Evolutionary conservation across 2,888 invertebrate species (phyloP).

Genomic region (Agrenia bidenticulata): DNA sequence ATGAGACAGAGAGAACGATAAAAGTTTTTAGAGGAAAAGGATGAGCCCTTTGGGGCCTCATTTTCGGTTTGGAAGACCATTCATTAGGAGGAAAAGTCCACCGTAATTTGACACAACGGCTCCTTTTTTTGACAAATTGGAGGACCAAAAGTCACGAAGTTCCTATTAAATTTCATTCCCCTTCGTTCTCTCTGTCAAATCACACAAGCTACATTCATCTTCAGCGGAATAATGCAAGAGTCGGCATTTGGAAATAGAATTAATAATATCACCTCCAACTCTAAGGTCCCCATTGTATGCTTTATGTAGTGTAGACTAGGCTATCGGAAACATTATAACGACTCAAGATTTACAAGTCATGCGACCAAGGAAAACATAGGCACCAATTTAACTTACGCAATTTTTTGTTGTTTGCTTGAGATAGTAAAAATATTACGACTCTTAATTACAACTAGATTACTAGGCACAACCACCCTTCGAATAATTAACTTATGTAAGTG

Average conservation of each 20-base stretch:
- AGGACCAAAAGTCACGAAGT: constrained; percentile 44
- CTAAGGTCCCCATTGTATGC: too few species aligned
- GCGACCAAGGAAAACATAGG: too few species aligned
- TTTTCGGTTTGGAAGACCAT: constrained; percentile 43
- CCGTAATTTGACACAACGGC: constrained; percentile 32
- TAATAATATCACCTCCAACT: too few species aligned
- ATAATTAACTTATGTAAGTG: too few species aligned
- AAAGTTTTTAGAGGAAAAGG: constrained; percentile 16
- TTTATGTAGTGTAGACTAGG: too few species aligned
- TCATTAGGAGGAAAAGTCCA: constrained; percentile 43
- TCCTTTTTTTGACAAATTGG: constrained; percentile 33
- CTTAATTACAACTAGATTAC: constrained; percentile 26
- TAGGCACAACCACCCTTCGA: background rate
- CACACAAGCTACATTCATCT: background rate
- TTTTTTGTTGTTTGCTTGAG: too few species aligned
- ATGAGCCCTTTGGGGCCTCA: constrained; percentile 20
- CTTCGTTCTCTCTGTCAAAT: constrained; percentile 15
- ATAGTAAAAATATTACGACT: constrained; percentile 19
- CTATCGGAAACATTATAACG: too few species aligned
- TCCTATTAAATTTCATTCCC: constrained; percentile 43
- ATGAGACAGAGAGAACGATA: constrained; percentile 16
- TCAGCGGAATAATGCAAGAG: too few species aligned
- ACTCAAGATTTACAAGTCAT: too few species aligned
- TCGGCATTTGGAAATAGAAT: too few species aligned
- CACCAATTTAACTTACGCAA: too few species aligned